Percentiles rank a stretch among this genome's conserved stretches.
Evolutionary conservation across 2,113 vertebrate genomes (phyloP).

Genomic region (Benthochromis sp.): DNA sequence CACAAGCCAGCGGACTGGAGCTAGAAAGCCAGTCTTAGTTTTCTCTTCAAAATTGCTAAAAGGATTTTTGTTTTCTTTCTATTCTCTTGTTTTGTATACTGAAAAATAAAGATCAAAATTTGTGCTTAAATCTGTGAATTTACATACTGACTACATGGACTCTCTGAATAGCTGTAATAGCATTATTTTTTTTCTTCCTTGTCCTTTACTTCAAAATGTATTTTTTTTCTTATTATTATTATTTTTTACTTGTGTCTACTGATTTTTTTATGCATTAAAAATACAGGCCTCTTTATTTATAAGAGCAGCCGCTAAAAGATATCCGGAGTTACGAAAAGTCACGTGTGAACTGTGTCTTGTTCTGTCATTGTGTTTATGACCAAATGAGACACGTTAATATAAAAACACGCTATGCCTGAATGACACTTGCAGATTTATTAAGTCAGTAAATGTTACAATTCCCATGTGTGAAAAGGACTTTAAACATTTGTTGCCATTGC

Average conservation of each 20-base stretch:
- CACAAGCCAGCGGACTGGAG: neutral
- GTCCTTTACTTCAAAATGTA: neutral
- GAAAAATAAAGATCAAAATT: neutral
- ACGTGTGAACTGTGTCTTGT: neutral
- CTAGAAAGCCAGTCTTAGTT: neutral
- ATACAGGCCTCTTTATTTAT: neutral
- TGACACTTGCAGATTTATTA: neutral
- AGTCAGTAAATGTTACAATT: neutral
- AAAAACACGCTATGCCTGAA: neutral
- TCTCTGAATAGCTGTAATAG: neutral
- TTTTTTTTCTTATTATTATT: rapidly evolving
- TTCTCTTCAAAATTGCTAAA: neutral
- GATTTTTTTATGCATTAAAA: neutral
- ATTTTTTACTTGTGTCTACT: neutral
- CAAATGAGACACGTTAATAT: neutral
- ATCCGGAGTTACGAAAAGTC: neutral
- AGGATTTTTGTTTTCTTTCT: neutral
- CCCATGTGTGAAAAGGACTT: neutral
- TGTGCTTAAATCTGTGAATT: neutral
- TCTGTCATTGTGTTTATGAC: neutral
- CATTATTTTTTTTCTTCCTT: neutral
- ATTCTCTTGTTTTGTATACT: neutral
- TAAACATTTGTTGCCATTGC: neutral
- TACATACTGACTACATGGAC: neutral
- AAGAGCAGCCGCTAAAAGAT: neutral